Evolutionary conservation across 2,113 vertebrate genomes (phyloP).

Genomic region (Centropus bengalensis): DNA sequence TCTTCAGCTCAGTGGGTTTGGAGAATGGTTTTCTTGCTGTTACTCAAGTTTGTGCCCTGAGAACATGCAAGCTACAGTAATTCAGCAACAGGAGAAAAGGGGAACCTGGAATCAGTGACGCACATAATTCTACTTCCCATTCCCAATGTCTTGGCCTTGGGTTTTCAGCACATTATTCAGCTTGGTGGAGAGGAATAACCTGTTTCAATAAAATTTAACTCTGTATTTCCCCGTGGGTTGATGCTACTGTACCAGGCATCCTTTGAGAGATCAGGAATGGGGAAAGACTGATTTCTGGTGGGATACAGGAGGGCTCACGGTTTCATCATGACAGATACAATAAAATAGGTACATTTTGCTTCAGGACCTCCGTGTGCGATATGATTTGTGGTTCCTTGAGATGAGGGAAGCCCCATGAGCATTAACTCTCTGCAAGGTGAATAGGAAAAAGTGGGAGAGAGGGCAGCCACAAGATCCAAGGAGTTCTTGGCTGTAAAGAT

Average conservation of each 20-base stretch:
- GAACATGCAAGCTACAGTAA: slow-evolving; percentile 32
- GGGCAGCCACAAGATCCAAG: not conserved
- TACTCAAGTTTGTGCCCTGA: slow-evolving; percentile 6
- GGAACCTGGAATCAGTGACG: slow-evolving; percentile 54
- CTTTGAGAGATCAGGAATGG: not conserved
- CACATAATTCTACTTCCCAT: slow-evolving; percentile 48
- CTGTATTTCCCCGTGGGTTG: not conserved
- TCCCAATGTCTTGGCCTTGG: slow-evolving; percentile 13
- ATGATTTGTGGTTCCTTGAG: not conserved
- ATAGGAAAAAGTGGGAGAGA: not conserved
- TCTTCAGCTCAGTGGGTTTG: slow-evolving; percentile 35
- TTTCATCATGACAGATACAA: not conserved
- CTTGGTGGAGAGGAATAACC: slow-evolving; percentile 11
- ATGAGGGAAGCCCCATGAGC: not conserved
- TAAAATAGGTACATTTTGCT: not conserved
- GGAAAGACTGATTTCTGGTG: not conserved
- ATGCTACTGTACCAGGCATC: not conserved
- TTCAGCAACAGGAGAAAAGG: slow-evolving; percentile 44
- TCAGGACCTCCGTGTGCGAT: not conserved
- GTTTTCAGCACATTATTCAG: slow-evolving; percentile 31
- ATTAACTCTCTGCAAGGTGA: not conserved
- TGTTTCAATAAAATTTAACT: slow-evolving; percentile 19
- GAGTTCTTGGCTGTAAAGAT: not conserved
- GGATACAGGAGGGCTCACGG: not conserved
- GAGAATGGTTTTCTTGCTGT: slow-evolving; percentile 38